A percentile compares a stretch with the other conserved stretches of the same genome.
Conservation (phyloP, 2,113 vertebrate species). For the Craseonycteris thonglongyai region DNA sequence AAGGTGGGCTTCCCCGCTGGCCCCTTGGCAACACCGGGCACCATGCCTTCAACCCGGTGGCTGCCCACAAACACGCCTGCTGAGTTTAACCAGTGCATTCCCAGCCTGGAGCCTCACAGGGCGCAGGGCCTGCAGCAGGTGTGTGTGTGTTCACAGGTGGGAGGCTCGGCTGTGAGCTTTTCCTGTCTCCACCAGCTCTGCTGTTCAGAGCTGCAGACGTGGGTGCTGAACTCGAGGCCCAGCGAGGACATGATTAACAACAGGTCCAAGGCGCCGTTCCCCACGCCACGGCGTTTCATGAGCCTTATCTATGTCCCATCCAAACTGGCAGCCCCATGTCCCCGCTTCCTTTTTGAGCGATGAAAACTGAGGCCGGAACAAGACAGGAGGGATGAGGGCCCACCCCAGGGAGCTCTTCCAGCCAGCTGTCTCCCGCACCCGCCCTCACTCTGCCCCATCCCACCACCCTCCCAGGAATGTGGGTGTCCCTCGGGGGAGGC, state of each 20-base stretch:
- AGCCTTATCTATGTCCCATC: fast-evolving
- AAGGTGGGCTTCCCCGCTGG: fast-evolving
- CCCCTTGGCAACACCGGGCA: not conserved
- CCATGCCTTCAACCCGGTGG: fast-evolving
- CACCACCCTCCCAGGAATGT: fast-evolving
- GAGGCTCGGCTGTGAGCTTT: fast-evolving
- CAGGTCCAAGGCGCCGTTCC: fast-evolving
- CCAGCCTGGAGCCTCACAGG: fast-evolving
- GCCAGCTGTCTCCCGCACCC: not conserved
- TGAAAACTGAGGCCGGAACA: fast-evolving
- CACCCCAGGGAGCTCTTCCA: fast-evolving
- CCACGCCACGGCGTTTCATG: not conserved
- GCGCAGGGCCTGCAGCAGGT: too few species aligned
- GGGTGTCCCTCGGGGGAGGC: fast-evolving
- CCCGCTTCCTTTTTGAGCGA: not conserved
- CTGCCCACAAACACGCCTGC: too few species aligned
- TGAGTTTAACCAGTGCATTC: fast-evolving
- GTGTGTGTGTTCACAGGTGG: fast-evolving
- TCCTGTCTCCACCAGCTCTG: fast-evolving
- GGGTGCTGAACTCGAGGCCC: not conserved
- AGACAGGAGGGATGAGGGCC: not conserved
- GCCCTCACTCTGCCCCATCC: too few species aligned
- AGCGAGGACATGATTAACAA: fast-evolving
- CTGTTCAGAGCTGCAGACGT: not conserved
- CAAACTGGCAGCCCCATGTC: fast-evolving